A percentile compares a stretch with the other conserved stretches of the same genome.
Conservation (phyloP, 2,797 vertebrate genomes). For the Callimico goeldii region DNA sequence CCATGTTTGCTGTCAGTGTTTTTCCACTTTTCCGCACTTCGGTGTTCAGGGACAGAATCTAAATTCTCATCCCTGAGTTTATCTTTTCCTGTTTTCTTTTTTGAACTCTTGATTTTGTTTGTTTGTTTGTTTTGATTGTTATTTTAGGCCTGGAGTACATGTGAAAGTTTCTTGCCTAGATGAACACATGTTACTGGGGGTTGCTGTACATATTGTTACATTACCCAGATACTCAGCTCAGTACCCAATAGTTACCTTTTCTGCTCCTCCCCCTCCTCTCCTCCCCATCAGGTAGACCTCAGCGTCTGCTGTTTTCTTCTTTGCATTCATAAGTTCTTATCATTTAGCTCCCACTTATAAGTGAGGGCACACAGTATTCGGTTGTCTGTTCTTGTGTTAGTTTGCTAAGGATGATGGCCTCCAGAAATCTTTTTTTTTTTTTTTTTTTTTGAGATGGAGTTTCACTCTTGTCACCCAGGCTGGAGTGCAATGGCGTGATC, state of each 20-base stretch:
- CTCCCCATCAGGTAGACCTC: not conserved
- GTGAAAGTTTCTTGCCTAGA: not conserved
- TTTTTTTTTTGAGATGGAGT: too few species aligned
- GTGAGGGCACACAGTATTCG: not conserved
- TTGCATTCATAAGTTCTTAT: not conserved
- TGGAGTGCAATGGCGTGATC: too few species aligned
- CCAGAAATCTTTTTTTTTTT: too few species aligned
- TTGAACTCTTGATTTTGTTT: slow-evolving; percentile 38
- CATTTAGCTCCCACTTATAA: not conserved
- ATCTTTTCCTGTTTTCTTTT: slow-evolving; percentile 53
- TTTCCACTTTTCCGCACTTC: not conserved
- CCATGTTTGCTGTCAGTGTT: not conserved
- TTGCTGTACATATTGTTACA: not conserved
- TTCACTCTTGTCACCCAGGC: too few species aligned
- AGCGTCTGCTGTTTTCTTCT: not conserved
- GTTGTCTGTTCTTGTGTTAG: not conserved
- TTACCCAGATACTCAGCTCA: not conserved
- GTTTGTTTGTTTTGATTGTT: not conserved
- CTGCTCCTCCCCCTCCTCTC: too few species aligned
- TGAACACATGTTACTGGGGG: not conserved
- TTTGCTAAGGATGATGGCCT: not conserved
- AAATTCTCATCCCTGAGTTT: slow-evolving; percentile 24
- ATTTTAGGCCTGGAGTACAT: not conserved
- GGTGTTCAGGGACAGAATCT: slow-evolving; percentile 41
- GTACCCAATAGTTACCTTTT: not conserved